Percentiles rank a stretch among this genome's conserved stretches.
phyloP scores from a whole-genome alignment of 1,140 invertebrate species.

The Archegozetes longisetosus region DNA sequence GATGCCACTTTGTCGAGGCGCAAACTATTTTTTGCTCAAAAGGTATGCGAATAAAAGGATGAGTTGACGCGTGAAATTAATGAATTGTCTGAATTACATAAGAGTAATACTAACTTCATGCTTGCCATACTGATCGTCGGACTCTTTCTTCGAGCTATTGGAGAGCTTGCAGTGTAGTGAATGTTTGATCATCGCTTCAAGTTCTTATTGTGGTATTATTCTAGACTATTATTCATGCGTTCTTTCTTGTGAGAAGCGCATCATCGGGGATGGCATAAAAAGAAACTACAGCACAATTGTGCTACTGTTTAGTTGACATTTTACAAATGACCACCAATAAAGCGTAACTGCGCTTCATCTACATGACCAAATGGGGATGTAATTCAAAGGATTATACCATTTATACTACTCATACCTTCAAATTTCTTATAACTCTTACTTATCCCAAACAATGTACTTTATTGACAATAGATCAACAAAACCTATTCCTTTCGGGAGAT shows the following conservation, averaged over 20 bases:
- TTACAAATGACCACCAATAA: not conserved
- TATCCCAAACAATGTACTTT: not conserved
- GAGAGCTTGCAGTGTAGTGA: not conserved
- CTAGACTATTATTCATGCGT: not conserved
- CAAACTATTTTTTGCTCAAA: not conserved
- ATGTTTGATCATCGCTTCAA: not conserved
- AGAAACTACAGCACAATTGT: not conserved
- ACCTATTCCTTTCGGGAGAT: too few species aligned
- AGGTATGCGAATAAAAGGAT: not conserved
- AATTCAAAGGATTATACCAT: not conserved
- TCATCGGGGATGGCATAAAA: not conserved
- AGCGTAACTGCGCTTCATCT: not conserved
- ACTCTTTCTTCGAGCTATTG: not conserved
- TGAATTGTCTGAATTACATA: not conserved
- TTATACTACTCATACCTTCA: not conserved
- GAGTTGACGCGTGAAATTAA: not conserved
- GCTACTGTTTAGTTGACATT: not conserved
- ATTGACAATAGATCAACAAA: too few species aligned
- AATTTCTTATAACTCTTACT: not conserved
- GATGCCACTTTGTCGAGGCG: not conserved
- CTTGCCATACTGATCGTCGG: not conserved
- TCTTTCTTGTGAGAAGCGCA: not conserved
- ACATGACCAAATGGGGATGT: not conserved
- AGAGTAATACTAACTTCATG: not conserved
- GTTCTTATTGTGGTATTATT: not conserved